Percentiles rank a stretch among this genome's conserved stretches.
Evolutionary conservation across 2,888 invertebrate genomes (phyloP).

Genomic region (Pachydiplax longipennis): DNA sequence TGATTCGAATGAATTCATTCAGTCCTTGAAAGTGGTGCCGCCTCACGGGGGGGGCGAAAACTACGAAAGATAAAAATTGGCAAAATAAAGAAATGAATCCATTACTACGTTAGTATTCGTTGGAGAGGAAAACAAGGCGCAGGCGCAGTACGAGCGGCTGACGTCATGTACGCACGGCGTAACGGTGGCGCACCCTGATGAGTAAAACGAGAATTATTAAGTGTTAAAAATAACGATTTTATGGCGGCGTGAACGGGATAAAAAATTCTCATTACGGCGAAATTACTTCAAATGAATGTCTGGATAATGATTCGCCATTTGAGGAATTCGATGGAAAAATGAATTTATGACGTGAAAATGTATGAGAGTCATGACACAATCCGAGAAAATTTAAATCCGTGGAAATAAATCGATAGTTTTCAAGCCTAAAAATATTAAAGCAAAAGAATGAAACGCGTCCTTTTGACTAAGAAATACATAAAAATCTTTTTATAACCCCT

Average conservation of each 20-base stretch:
- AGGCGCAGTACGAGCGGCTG: background rate
- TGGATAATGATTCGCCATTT: too few relatives aligned
- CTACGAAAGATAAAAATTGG: background rate
- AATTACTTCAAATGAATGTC: too few relatives aligned
- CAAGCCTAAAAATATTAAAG: too few relatives aligned
- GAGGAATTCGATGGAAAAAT: too few relatives aligned
- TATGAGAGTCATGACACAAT: too few relatives aligned
- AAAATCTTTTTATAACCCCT: too few relatives aligned
- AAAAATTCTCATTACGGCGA: background rate
- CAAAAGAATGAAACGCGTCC: too few relatives aligned
- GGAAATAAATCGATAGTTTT: too few relatives aligned
- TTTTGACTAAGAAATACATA: too few relatives aligned
- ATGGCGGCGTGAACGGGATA: background rate
- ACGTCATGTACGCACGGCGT: conserved; percentile 36
- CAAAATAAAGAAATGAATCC: background rate
- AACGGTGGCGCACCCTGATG: conserved; percentile 5
- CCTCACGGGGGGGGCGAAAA: background rate
- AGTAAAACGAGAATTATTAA: background rate
- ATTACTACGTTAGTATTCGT: conserved; percentile 35
- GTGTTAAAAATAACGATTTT: background rate
- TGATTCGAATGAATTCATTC: too few relatives aligned
- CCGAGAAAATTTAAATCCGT: too few relatives aligned
- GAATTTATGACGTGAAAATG: too few relatives aligned
- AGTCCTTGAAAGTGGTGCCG: background rate
- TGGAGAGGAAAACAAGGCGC: background rate